Evolutionary conservation across 2,888 invertebrate genomes (phyloP), one percentile per base, ranked within the genome.

Genomic region (Trilocha varians): DNA sequence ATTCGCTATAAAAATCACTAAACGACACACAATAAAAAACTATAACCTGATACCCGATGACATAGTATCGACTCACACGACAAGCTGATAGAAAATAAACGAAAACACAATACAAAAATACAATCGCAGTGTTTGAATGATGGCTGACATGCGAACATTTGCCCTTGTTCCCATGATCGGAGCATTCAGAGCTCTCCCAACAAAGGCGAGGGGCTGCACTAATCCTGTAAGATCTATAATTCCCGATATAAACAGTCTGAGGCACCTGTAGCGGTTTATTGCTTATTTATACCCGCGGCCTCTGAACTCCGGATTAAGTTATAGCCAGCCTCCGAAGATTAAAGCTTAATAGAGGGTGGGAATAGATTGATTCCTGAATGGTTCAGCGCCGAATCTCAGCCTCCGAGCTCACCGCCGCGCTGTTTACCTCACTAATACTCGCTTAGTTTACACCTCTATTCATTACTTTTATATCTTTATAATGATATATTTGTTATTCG

Each of bases 221-320:
- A 69, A 69, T 66, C 62, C 59, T 52, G 47, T 60, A 63, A 71
- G 63, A 71, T 60, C 63, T 65, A 59, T 63, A 65, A 68, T 60
- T 62, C 65, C 61, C 64, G 57, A 66, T 70, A 68, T 67, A 66
- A 76, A 71, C 70, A 64, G 70, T 67, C 58, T 55, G 57, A 61
- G 62, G 69, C 79, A 82, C 83, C 83, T 80, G 83, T 73, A 75
- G 70, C 74, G 75, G 76, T 80, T 82, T 82, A 82, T 83, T 73
- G 76, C 77, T 82, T 83, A 83, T 84, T 83, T 84, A 84, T 80
- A 73, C 76, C 52, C 69, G n/a, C n/a, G 70, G 68, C 72, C 25
- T 71, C 80, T 80, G 74, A 78, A 79, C 71, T 71, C 65, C 55
- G 77, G 84, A 83, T 84, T 83, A 83, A 83, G 82, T 84, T 84